A percentile compares a stretch with the other conserved stretches of the same genome.
Conservation (phyloP, 2,888 invertebrate species). For the Neoaliturus tenellus region DNA sequence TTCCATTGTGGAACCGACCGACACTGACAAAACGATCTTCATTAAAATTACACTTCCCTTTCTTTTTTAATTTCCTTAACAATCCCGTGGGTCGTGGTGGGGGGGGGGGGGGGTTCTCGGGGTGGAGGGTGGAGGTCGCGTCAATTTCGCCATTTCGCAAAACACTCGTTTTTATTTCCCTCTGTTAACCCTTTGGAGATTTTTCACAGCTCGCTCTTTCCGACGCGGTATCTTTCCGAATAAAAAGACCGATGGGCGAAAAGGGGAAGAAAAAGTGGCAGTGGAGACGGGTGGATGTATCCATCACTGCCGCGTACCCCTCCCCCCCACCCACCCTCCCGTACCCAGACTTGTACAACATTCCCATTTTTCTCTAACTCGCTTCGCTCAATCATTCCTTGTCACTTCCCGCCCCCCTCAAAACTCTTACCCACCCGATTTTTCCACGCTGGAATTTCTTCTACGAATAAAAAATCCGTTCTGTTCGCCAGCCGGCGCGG, state of each 20-base stretch:
- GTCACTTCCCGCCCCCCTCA: slow-evolving; percentile 54
- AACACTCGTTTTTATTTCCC: slow-evolving; percentile 46
- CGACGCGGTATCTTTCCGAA: slow-evolving; percentile 38
- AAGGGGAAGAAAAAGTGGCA: slow-evolving; percentile 55
- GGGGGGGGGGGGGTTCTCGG: background rate
- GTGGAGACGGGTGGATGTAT: slow-evolving; percentile 53
- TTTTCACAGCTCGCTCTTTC: slow-evolving; percentile 38
- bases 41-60: slow-evolving; percentile 58
- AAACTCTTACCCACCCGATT: slow-evolving; percentile 53
- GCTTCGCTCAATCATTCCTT: slow-evolving; percentile 60
- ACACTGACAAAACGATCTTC: slow-evolving; percentile 55
- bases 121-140: slow-evolving; percentile 5
- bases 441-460: slow-evolving; percentile 58
- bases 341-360: slow-evolving; percentile 52
- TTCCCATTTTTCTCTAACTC: slow-evolving; percentile 57
- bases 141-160: slow-evolving; percentile 47
- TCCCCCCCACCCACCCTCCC: slow-evolving; percentile 38
- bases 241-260: slow-evolving; percentile 55
- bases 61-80: slow-evolving; percentile 58
- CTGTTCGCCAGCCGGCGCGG: slow-evolving; percentile 35
- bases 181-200: slow-evolving; percentile 54
- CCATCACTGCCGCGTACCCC: slow-evolving; percentile 37
- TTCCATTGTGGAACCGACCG: slow-evolving; percentile 26
- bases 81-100: slow-evolving; percentile 6
- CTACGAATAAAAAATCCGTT: slow-evolving; percentile 56